Conservation (phyloP, 2,797 vertebrate species). For the Hippoglossus hippoglossus region DNA sequence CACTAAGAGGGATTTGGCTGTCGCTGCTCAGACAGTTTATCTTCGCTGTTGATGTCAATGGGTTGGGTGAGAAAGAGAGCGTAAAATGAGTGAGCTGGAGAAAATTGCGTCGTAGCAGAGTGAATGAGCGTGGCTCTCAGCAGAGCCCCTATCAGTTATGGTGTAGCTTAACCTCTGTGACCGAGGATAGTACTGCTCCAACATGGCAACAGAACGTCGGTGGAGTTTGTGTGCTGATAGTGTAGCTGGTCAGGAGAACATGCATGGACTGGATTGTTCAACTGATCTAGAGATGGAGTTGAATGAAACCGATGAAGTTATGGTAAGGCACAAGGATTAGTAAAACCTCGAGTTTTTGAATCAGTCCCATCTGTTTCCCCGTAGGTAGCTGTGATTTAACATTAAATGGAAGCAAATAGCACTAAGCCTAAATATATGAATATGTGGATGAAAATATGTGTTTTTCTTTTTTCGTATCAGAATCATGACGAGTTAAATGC, state of each 20-base stretch:
- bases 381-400: background rate
- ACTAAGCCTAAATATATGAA: background rate
- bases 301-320: conserved; percentile 60
- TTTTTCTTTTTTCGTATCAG: conserved; percentile 2
- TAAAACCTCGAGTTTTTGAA: background rate
- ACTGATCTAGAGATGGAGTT: conserved; percentile 69
- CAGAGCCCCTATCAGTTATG: conserved; percentile 14
- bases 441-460: background rate
- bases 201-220: conserved; percentile 20
- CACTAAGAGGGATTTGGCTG: conserved; percentile 85
- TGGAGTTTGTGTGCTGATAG: conserved; percentile 13
- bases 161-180: conserved; percentile 11
- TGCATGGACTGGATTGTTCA: conserved; percentile 62
- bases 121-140: conserved; percentile 44
- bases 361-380: background rate
- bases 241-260: conserved; percentile 53
- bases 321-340: conserved; percentile 58
- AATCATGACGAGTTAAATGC: background rate
- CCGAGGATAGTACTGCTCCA: conserved; percentile 3
- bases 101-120: conserved; percentile 23
- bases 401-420: background rate
- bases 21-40: conserved; percentile 80
- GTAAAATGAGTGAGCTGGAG: conserved; percentile 29
- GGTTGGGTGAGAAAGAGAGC: conserved; percentile 54
- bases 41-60: conserved; percentile 73